Evolutionary conservation across 2,797 vertebrate species (phyloP), one percentile per base, ranked within the genome.

Genomic region (Pagetopsis macropterus): DNA sequence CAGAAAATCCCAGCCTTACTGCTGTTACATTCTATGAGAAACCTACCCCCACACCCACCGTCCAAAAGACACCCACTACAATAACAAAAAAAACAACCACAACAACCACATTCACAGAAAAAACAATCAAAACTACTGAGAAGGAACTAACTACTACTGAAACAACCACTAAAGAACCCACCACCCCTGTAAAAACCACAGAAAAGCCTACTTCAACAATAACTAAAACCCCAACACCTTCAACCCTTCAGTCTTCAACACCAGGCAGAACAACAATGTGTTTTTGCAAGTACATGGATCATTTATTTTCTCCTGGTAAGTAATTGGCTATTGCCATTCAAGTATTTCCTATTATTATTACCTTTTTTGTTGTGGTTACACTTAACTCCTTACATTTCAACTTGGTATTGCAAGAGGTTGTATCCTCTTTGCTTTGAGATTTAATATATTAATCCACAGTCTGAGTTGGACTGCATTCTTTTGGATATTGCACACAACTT

Each of bases 221-320:
- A 41, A 55, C 55, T 0, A 1, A 70, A 51, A 52, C 9, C 5
- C 1, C 15, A 0, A 3, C 64, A 40, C 16, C 51, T 2, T 31
- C 64, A 1, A 68, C 70, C n/a, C 15, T 5, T 46, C 49, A 5
- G 19, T 43, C 16, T 17, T 70, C 57, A 65, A 59, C 80, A 46
- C 31, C 58, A 46, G 7, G 61, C 50, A 58, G 9, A 15, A 89
- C 87, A 69, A 85, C 81, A 17, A 1, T 5, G 7, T 94, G 93
- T 76, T 57, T 19, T 50, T 94, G 93, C 84, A 72, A 5, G 1
- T 92, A 90, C 54, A 31, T 54, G 37, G 17, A 52, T 43, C 2
- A 81, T 0, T 3, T 0, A 11, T 89, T 86, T 48, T 9, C 23
- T n/a, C 76, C 85, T 19, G 92, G 93, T 92, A 87, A 88, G 87